Conservation (phyloP, 2,888 invertebrate species). For the Lobophora halterata region DNA sequence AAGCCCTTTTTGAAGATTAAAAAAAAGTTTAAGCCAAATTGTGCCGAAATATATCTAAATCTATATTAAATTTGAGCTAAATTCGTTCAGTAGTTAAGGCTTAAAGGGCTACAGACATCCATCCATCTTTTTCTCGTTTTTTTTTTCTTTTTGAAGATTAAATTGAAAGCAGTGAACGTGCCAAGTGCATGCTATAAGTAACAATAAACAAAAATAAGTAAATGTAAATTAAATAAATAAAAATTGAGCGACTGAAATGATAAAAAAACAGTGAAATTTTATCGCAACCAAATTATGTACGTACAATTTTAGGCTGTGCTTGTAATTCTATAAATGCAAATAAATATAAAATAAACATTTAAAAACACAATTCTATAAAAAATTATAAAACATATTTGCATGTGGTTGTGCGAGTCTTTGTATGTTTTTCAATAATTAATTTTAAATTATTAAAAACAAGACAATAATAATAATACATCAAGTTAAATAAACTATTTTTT, state of each 20-base stretch:
- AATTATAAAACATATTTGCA: slow-evolving; percentile 25
- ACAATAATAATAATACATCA: slow-evolving; percentile 13
- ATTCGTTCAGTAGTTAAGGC: no score
- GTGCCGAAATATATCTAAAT: no score
- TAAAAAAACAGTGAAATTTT: slow-evolving; percentile 14
- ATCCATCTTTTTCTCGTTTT: neutral
- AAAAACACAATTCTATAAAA: slow-evolving; percentile 13
- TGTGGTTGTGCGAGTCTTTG: slow-evolving; percentile 52
- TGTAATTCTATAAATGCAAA: slow-evolving; percentile 45
- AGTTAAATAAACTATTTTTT: no score
- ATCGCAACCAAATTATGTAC: slow-evolving; percentile 25
- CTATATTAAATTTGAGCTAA: no score
- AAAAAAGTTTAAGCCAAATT: no score
- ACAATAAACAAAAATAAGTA: slow-evolving; percentile 16
- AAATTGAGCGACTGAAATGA: slow-evolving; percentile 18
- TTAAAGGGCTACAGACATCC: no score
- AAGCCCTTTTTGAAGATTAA: no score
- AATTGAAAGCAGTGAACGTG: slow-evolving; percentile 52
- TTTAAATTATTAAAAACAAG: slow-evolving; percentile 8
- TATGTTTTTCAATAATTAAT: slow-evolving; percentile 26
- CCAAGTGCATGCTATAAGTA: slow-evolving; percentile 42
- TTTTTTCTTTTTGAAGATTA: neutral
- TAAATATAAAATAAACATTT: slow-evolving; percentile 26
- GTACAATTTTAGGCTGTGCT: slow-evolving; percentile 43
- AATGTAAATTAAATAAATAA: slow-evolving; percentile 15